phyloP scores from a whole-genome alignment of 2,888 invertebrate genomes.

The Drosophila tanythrix region DNA sequence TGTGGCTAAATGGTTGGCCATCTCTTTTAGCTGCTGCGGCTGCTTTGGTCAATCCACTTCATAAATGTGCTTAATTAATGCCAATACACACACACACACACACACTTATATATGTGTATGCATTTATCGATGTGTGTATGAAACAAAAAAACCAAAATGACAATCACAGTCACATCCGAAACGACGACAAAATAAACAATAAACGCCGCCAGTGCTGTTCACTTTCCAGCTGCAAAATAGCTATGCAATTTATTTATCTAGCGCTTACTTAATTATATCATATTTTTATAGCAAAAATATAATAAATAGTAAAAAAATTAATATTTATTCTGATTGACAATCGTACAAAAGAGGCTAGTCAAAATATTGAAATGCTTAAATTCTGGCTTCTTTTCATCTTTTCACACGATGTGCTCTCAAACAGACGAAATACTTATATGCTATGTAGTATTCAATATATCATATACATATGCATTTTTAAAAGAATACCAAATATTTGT shows the following conservation, averaged over 20 bases:
- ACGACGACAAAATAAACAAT: slow-evolving; percentile 70
- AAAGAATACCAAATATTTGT: neutral
- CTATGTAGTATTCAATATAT: neutral
- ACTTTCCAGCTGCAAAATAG: neutral
- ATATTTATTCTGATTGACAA: neutral
- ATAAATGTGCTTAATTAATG: slow-evolving; percentile 79
- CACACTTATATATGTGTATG: neutral
- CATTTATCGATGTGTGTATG: slow-evolving; percentile 7
- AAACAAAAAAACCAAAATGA: slow-evolving; percentile 52
- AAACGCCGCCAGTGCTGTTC: slow-evolving; percentile 2
- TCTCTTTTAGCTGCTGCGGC: slow-evolving; percentile 19
- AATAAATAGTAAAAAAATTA: neutral
- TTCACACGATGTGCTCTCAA: neutral
- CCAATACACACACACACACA: slow-evolving; percentile 59
- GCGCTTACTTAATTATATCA: neutral
- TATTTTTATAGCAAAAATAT: neutral
- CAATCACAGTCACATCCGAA: slow-evolving; percentile 70
- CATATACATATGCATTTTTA: neutral
- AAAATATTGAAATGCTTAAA: neutral
- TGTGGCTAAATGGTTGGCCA: slow-evolving; percentile 30
- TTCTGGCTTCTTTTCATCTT: neutral
- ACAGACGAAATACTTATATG: neutral
- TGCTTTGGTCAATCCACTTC: slow-evolving; percentile 32
- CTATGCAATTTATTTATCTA: neutral
- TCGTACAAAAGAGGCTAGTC: neutral